Evolutionary conservation across 2,888 invertebrate genomes (phyloP).

Genomic region (Acanthopleura granulata): DNA sequence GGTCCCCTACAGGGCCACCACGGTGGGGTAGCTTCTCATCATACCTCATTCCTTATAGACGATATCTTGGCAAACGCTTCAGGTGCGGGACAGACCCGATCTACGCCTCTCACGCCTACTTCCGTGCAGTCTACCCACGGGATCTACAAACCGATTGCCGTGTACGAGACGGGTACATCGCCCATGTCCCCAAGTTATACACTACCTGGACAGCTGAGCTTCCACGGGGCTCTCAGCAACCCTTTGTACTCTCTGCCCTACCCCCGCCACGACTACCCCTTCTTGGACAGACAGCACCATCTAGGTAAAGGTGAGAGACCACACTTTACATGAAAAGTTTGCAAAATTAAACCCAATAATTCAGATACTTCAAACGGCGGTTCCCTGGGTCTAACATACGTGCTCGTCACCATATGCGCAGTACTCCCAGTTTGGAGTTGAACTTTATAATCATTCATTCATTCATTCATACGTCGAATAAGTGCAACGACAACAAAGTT

Average conservation of each 20-base stretch:
- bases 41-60: constrained; percentile 17
- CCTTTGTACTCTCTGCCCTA: constrained; percentile 3
- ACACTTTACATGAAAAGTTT: too few species aligned
- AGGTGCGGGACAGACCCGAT: background rate
- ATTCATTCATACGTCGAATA: too few species aligned
- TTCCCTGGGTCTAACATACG: too few species aligned
- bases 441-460: too few species aligned
- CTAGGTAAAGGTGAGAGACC: background rate
- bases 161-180: constrained; percentile 6
- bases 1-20: background rate
- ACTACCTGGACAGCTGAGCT: background rate
- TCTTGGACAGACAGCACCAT: constrained; percentile 1
- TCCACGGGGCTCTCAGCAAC: background rate
- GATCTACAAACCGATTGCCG: background rate
- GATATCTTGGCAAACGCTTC: constrained; percentile 6
- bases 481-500: too few species aligned
- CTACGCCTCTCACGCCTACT: background rate
- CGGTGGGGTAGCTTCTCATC: background rate
- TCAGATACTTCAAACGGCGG: too few species aligned
- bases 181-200: background rate
- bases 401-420: too few species aligned
- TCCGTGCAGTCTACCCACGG: background rate
- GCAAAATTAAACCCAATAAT: too few species aligned
- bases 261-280: background rate
- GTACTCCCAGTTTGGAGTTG: too few species aligned